Percentiles rank a stretch among this genome's conserved stretches.
These are phyloP conservation scores for Agrypnus murinus DNA, from an alignment of 2,888 invertebrate species.

Conservation along the genomic window DNA sequence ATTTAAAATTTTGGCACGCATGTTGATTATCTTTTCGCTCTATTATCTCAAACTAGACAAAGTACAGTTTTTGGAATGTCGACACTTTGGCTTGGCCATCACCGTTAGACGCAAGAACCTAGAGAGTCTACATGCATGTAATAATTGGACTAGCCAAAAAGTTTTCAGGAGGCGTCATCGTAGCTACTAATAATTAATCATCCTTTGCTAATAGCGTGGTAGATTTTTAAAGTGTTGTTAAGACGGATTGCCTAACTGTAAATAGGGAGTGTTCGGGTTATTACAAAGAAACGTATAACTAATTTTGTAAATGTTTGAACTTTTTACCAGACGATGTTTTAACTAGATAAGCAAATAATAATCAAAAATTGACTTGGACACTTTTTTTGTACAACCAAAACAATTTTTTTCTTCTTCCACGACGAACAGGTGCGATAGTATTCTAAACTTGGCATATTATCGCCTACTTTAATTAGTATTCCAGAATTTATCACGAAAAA, in stretches of 20 bases:
- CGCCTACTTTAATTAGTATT: conserved; percentile 22
- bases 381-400: not conserved
- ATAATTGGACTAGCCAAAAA: conserved; percentile 44
- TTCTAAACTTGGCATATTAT: conserved; percentile 26
- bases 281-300: conserved; percentile 36
- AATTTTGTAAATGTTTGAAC: conserved; percentile 34
- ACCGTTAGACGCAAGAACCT: conserved; percentile 37
- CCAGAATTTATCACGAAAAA: conserved; percentile 16
- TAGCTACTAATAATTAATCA: conserved; percentile 48
- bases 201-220: conserved; percentile 42
- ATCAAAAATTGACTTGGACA: conserved; percentile 23
- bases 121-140: conserved; percentile 28
- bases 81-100: conserved; percentile 21
- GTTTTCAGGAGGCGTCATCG: conserved; percentile 43
- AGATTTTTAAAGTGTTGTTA: conserved; percentile 48
- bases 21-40: conserved; percentile 26
- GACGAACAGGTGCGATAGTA: conserved; percentile 29
- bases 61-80: conserved; percentile 36
- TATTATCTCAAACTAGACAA: conserved; percentile 33
- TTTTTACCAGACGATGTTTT: conserved; percentile 30
- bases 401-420: not conserved
- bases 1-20: conserved; percentile 36
- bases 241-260: conserved; percentile 51
- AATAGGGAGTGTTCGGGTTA: conserved; percentile 46
- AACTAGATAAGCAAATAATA: conserved; percentile 43